phyloP scores from a whole-genome alignment of 2,888 invertebrate species.

The Ormyrus rosae region DNA sequence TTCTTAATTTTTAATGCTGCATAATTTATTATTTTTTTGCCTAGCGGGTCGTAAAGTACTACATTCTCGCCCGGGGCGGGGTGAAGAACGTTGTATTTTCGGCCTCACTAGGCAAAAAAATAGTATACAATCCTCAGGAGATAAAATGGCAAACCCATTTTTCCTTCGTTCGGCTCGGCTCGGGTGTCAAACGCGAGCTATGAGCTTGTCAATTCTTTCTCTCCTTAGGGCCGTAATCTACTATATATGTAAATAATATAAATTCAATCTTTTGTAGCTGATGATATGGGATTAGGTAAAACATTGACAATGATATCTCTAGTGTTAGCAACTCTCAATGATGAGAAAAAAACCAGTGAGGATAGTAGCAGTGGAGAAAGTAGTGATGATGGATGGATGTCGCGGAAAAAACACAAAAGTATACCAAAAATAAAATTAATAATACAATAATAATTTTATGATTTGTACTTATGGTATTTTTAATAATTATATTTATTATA shows the following conservation, averaged over 20 bases:
- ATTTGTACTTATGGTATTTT: neutral
- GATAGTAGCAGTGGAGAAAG: slow-evolving; percentile 67
- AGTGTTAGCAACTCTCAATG: slow-evolving; percentile 76
- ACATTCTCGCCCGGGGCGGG: too few species aligned
- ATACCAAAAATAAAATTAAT: neutral
- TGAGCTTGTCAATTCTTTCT: too few species aligned
- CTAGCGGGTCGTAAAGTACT: too few species aligned
- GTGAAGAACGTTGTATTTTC: too few species aligned
- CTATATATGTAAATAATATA: neutral
- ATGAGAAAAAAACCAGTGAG: slow-evolving; percentile 72
- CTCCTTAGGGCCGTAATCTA: too few species aligned
- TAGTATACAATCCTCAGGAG: too few species aligned
- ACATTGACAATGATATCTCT: slow-evolving; percentile 90
- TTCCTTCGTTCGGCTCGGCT: too few species aligned
- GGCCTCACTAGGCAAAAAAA: too few species aligned
- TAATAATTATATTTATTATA: slow-evolving; percentile 16
- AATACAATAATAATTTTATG: neutral
- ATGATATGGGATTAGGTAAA: slow-evolving; percentile 91
- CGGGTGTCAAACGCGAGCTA: too few species aligned
- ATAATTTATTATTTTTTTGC: too few species aligned
- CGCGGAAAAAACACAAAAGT: slow-evolving; percentile 49
- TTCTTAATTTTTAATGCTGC: too few species aligned
- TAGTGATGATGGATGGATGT: slow-evolving; percentile 57
- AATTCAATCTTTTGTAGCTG: slow-evolving; percentile 76
- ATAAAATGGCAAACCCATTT: too few species aligned